Evolutionary conservation across 2,888 invertebrate genomes (phyloP).

Genomic region (Zaprionus lineosus): DNA sequence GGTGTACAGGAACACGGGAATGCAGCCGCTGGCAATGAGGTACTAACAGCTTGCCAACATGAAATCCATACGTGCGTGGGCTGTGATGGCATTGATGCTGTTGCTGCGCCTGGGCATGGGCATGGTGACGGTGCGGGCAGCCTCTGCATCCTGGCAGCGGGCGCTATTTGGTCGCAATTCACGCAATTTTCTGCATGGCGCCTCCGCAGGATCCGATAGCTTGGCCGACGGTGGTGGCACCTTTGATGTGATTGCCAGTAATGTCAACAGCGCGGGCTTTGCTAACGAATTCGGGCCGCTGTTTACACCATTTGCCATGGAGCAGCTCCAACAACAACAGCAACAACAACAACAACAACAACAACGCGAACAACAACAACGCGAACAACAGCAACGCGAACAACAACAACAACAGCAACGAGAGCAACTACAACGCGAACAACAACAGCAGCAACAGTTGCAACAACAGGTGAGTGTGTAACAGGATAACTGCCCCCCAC

Average conservation of each 20-base stretch:
- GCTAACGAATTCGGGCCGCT: slow-evolving; percentile 53
- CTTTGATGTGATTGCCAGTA: slow-evolving; percentile 13
- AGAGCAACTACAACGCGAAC: slow-evolving; percentile 24
- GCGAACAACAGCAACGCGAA: too few relatives aligned
- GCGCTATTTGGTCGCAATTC: slow-evolving; percentile 91
- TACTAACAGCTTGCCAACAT: slow-evolving; percentile 57
- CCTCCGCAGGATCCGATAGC: slow-evolving; percentile 2
- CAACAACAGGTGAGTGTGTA: slow-evolving; percentile 66
- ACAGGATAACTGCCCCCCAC: neutral
- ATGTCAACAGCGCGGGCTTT: slow-evolving; percentile 33
- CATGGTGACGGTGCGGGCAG: slow-evolving; percentile 34
- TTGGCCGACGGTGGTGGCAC: too few relatives aligned
- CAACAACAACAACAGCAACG: slow-evolving; percentile 37
- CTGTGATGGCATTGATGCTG: slow-evolving; percentile 50
- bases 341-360: slow-evolving; percentile 36
- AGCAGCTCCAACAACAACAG: slow-evolving; percentile 30
- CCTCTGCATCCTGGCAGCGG: slow-evolving; percentile 87
- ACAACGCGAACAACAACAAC: too few relatives aligned
- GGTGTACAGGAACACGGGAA: slow-evolving; percentile 6
- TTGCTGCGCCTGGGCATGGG: slow-evolving; percentile 60
- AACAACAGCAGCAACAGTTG: slow-evolving; percentile 35
- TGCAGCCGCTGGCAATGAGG: slow-evolving; percentile 48
- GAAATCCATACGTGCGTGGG: slow-evolving; percentile 74
- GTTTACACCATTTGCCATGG: slow-evolving; percentile 32
- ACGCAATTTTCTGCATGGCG: slow-evolving; percentile 82